Percentiles rank a stretch among this genome's conserved stretches.
phyloP scores from a whole-genome alignment of 2,888 invertebrate species.

The Drosophila leonis region DNA sequence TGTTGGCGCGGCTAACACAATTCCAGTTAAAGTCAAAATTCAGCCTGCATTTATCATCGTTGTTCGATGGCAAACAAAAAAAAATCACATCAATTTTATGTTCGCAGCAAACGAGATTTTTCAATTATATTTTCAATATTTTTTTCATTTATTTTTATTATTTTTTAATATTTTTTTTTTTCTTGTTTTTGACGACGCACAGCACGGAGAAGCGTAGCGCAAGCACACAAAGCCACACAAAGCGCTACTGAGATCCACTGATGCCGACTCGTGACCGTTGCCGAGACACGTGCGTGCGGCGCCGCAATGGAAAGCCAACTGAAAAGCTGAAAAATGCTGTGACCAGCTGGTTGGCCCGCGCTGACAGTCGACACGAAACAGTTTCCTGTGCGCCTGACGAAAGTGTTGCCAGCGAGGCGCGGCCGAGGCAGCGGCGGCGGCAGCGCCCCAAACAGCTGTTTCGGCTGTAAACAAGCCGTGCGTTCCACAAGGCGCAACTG shows the following conservation, averaged over 20 bases:
- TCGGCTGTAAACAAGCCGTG: conserved; percentile 36
- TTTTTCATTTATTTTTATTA: not conserved
- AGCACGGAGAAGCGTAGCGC: conserved; percentile 6
- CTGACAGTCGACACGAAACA: conserved; percentile 26
- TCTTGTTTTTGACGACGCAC: not conserved
- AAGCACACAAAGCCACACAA: conserved; percentile 4
- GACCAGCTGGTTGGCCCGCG: conserved; percentile 43
- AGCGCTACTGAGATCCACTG: conserved; percentile 28
- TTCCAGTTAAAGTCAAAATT: conserved; percentile 40
- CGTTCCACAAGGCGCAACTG: conserved; percentile 70
- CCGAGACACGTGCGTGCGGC: conserved; percentile 75
- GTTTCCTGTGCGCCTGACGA: conserved; percentile 39
- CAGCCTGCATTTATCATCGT: conserved; percentile 36
- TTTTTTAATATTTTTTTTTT: not conserved
- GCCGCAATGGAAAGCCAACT: conserved; percentile 74
- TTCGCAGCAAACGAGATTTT: conserved; percentile 33
- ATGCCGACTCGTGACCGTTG: conserved; percentile 28
- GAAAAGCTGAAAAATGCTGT: conserved; percentile 52
- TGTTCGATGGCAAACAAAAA: conserved; percentile 5
- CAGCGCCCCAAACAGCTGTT: conserved; percentile 61
- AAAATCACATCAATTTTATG: conserved; percentile 33
- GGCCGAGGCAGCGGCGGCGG: conserved; percentile 31
- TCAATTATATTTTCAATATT: conserved; percentile 15
- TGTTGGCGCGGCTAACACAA: conserved; percentile 20
- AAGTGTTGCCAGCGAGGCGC: conserved; percentile 29